Conservation (phyloP, 92 coral and sea anemone species). For the Metridium senile region DNA sequence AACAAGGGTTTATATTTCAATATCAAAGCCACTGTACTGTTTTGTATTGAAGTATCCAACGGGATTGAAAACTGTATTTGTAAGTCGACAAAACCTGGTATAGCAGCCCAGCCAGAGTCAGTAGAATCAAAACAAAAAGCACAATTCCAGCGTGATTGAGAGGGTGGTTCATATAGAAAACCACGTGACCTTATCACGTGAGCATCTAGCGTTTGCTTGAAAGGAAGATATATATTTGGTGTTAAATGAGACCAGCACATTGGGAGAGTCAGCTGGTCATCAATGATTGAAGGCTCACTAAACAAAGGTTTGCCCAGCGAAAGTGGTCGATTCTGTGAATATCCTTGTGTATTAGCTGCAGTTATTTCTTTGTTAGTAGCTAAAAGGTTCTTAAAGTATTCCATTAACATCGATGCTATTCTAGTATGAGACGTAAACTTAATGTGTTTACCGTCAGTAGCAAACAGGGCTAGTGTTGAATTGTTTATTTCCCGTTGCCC, state of each 20-base stretch:
- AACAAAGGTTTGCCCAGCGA: conserved; percentile 18
- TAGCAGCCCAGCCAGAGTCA: conserved; percentile 65
- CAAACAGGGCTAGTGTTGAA: conserved; percentile 29
- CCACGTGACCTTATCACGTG: conserved; percentile 46
- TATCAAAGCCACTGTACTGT: conserved; percentile 21
- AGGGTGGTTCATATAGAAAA: conserved; percentile 18
- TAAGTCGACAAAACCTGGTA: conserved; percentile 27
- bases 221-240: conserved; percentile 43
- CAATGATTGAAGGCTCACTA: conserved; percentile 29
- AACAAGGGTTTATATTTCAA: conserved; percentile 19
- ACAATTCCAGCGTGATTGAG: conserved; percentile 13
- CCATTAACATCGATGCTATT: conserved; percentile 40
- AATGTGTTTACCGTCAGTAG: conserved; percentile 43
- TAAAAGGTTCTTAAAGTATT: conserved; percentile 31
- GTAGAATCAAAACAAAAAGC: conserved; percentile 58
- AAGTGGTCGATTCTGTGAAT: background rate
- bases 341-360: no score
- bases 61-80: conserved; percentile 48
- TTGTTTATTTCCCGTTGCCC: conserved; percentile 1
- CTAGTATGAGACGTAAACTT: conserved; percentile 44
- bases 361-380: background rate
- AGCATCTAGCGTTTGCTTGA: conserved; percentile 54
- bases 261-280: conserved; percentile 35
- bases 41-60: conserved; percentile 1
- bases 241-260: conserved; percentile 60